These are phyloP conservation scores for Panonychus citri DNA, from an alignment of 1,140 invertebrate genomes.

Conservation along the genomic window DNA sequence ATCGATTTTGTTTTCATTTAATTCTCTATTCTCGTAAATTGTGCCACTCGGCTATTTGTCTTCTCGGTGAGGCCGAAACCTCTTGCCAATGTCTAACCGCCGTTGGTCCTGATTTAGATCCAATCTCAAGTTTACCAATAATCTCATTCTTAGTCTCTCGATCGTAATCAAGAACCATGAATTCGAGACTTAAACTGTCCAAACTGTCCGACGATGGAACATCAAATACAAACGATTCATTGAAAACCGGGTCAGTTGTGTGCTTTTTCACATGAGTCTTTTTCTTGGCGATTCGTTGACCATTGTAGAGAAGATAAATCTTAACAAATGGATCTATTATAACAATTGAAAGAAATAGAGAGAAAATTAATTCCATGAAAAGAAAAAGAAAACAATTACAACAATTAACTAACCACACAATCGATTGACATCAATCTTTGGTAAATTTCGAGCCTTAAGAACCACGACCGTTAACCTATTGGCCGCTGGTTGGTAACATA, in stretches of 20 bases:
- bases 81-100: constrained; percentile 86
- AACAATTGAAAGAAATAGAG: neutral
- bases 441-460: constrained; percentile 71
- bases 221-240: constrained; percentile 63
- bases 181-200: constrained; percentile 68
- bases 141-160: constrained; percentile 94
- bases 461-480: constrained; percentile 69
- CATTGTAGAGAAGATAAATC: constrained; percentile 85
- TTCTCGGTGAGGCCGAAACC: constrained; percentile 76
- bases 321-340: constrained; percentile 55
- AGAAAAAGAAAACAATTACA: neutral
- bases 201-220: constrained; percentile 47
- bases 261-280: constrained; percentile 97
- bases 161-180: constrained; percentile 86
- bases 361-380: neutral
- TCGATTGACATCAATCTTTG: constrained; percentile 66
- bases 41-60: constrained; percentile 96
- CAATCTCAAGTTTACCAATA: constrained; percentile 75
- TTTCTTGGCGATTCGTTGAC: constrained; percentile 92
- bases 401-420: too few species aligned
- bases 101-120: constrained; percentile 40
- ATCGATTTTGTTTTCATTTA: constrained; percentile 32
- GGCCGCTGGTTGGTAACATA: constrained; percentile 80
- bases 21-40: constrained; percentile 34
- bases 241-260: constrained; percentile 91